phyloP scores from a whole-genome alignment of 2,888 invertebrate genomes.

The Tenthredo amoena region DNA sequence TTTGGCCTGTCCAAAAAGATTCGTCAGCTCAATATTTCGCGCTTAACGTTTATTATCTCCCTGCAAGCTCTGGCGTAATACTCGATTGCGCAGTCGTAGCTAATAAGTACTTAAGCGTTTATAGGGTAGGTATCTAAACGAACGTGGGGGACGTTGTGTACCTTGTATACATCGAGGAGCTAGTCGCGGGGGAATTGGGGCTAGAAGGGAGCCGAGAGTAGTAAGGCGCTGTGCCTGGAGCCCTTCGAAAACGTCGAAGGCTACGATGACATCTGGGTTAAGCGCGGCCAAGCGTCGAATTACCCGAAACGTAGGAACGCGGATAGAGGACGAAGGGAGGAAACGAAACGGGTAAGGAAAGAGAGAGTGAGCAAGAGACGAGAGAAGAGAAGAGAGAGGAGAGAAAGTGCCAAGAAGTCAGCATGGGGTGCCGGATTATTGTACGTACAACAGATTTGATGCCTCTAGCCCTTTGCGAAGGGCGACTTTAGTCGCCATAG shows the following conservation, averaged over 20 bases:
- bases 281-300: conserved; percentile 42
- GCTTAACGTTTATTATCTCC: not conserved
- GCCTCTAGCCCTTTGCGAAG: conserved; percentile 72
- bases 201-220: conserved; percentile 55
- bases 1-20: not conserved
- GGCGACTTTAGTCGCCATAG: conserved; percentile 71
- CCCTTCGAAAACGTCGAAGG: conserved; percentile 32
- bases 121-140: conserved; percentile 6
- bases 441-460: conserved; percentile 75
- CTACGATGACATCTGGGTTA: conserved; percentile 39
- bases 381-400: conserved; percentile 15
- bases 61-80: not conserved
- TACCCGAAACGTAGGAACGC: conserved; percentile 48
- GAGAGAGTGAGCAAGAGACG: not conserved
- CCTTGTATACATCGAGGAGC: conserved; percentile 34
- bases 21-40: not conserved
- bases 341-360: conserved; percentile 49
- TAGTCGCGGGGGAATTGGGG: conserved; percentile 26
- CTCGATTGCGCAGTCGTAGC: not conserved
- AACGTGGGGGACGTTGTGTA: conserved; percentile 16
- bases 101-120: conserved; percentile 1
- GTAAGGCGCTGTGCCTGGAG: conserved; percentile 14
- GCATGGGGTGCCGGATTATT: conserved; percentile 69
- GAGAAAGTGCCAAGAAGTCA: conserved; percentile 53
- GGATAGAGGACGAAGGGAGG: conserved; percentile 49